phyloP scores from a whole-genome alignment of 1,140 invertebrate genomes.

The Branchinecta lynchi region DNA sequence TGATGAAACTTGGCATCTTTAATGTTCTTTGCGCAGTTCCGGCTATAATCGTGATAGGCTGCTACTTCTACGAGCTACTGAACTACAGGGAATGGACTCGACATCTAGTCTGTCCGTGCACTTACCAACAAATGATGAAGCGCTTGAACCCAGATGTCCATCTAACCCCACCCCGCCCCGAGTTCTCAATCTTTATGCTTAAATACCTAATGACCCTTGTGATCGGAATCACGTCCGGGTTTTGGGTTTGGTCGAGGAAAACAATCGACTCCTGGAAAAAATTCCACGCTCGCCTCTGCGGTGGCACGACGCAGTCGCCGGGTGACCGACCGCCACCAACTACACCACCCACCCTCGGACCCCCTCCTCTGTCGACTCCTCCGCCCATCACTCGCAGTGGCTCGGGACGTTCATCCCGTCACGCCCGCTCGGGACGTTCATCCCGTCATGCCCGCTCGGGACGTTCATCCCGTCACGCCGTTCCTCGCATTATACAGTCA shows the following conservation, averaged over 20 bases:
- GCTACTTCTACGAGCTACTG: slow-evolving; percentile 34
- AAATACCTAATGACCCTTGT: slow-evolving; percentile 41
- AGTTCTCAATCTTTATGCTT: slow-evolving; percentile 40
- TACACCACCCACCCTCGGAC: slow-evolving; percentile 14
- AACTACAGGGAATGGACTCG: slow-evolving; percentile 33
- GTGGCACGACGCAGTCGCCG: neutral
- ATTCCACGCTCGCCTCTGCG: slow-evolving; percentile 29
- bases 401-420: too few relatives aligned
- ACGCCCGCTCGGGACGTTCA: too few relatives aligned
- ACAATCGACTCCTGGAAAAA: slow-evolving; percentile 42
- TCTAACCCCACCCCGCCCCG: slow-evolving; percentile 26
- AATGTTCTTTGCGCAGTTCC: slow-evolving; percentile 32
- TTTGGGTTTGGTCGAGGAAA: slow-evolving; percentile 46
- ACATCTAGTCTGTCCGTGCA: slow-evolving; percentile 27
- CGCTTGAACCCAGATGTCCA: slow-evolving; percentile 23
- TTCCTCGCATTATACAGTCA: too few relatives aligned
- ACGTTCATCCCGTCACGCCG: too few relatives aligned
- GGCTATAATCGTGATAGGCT: slow-evolving; percentile 29
- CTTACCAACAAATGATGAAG: slow-evolving; percentile 24
- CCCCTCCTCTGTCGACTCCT: slow-evolving; percentile 13
- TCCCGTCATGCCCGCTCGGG: too few relatives aligned
- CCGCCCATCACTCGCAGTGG: slow-evolving; percentile 18
- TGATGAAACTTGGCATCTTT: slow-evolving; percentile 33
- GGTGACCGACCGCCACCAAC: slow-evolving; percentile 17
- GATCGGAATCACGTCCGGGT: slow-evolving; percentile 42